These are phyloP conservation scores for Tyto alba DNA, from an alignment of 2,113 vertebrate genomes.

Conservation along the genomic window DNA sequence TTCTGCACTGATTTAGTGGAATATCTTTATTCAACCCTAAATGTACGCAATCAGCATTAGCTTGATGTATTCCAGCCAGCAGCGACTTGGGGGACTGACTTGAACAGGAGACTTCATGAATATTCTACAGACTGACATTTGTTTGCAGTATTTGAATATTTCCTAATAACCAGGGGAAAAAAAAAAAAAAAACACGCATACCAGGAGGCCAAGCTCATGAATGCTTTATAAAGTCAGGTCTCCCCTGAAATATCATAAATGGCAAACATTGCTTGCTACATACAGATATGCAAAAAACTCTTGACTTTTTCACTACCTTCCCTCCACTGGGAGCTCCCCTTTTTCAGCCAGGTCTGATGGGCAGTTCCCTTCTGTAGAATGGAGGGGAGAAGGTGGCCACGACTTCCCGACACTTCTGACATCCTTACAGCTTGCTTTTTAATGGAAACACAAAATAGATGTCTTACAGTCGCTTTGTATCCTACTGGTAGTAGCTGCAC, in stretches of 20 bases:
- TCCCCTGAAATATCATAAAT: slow-evolving; percentile 17
- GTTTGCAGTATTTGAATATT: slow-evolving; percentile 54
- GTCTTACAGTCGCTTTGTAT: not conserved
- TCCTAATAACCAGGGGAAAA: slow-evolving; percentile 21
- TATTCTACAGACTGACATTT: slow-evolving; percentile 54
- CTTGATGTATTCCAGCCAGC: slow-evolving; percentile 53
- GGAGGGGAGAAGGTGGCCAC: not conserved
- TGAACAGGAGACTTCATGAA: slow-evolving; percentile 52
- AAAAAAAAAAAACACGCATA: not conserved
- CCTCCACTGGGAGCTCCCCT: not conserved
- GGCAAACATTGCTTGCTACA: not conserved
- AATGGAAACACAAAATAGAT: rapidly evolving
- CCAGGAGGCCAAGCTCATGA: slow-evolving; percentile 31
- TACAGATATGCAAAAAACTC: not conserved
- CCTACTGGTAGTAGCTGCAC: not conserved
- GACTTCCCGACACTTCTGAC: rapidly evolving
- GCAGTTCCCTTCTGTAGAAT: not conserved
- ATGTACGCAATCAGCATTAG: slow-evolving; percentile 45
- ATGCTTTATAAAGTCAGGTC: slow-evolving; percentile 50
- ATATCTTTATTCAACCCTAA: slow-evolving; percentile 52
- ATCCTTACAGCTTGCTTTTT: not conserved
- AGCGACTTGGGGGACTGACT: slow-evolving; percentile 32
- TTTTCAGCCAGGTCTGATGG: not conserved
- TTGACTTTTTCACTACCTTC: not conserved
- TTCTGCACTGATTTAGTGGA: not conserved